These are phyloP conservation scores for Gambusia affinis DNA, from an alignment of 2,113 vertebrate species.

Conservation along the genomic window DNA sequence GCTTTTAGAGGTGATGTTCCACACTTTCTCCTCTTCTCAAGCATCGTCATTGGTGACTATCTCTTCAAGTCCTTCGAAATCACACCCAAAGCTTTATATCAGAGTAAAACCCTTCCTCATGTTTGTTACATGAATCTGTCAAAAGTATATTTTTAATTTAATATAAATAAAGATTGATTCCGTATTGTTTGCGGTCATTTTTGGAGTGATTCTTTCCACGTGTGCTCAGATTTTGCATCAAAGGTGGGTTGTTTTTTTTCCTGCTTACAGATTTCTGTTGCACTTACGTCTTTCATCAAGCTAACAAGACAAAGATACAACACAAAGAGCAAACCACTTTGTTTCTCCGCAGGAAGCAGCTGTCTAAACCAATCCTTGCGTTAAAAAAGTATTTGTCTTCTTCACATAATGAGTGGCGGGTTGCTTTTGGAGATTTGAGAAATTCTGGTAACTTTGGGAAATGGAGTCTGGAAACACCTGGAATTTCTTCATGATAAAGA, in stretches of 20 bases:
- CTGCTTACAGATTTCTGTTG: background rate
- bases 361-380: too few species aligned
- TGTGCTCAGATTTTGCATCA: background rate
- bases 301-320: too few species aligned
- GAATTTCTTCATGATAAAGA: too few species aligned
- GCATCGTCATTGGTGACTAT: constrained; percentile 19
- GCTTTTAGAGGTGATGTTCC: constrained; percentile 49
- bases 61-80: constrained; percentile 63
- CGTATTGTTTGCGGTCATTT: constrained; percentile 71
- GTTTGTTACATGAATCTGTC: constrained; percentile 99
- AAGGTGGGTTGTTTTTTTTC: background rate
- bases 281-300: background rate
- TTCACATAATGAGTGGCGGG: too few species aligned
- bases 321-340: too few species aligned
- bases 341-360: too few species aligned
- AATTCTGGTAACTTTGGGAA: too few species aligned
- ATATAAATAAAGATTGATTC: constrained; percentile 99
- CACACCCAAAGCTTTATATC: constrained; percentile 81
- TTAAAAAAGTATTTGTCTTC: too few species aligned
- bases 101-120: constrained; percentile 95
- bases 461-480: too few species aligned
- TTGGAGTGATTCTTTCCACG: constrained; percentile 10
- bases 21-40: background rate
- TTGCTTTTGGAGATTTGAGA: too few species aligned
- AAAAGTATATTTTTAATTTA: constrained; percentile 99